Evolutionary conservation across 2,113 vertebrate species (phyloP).

Genomic region (Castor canadensis): DNA sequence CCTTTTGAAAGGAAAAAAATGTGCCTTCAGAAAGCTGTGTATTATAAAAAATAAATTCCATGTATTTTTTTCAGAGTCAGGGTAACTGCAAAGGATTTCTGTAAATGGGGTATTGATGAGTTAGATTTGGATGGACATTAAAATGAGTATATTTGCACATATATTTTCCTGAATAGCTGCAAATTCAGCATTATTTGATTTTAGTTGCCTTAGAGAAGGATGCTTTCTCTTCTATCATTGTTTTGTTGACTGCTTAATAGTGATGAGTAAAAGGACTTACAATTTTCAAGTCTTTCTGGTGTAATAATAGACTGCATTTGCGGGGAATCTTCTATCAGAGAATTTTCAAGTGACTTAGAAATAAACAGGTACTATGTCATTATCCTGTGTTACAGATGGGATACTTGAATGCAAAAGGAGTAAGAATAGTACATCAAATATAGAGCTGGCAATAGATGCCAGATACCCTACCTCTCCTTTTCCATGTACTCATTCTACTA

Average conservation of each 20-base stretch:
- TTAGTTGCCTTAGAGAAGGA: conserved; percentile 36
- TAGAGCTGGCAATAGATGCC: conserved; percentile 33
- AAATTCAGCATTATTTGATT: conserved; percentile 65
- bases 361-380: conserved; percentile 59
- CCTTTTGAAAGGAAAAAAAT: conserved; percentile 12
- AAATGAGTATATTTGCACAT: conserved; percentile 41
- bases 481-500: not conserved
- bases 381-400: conserved; percentile 42
- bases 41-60: not conserved
- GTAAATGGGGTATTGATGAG: conserved; percentile 56
- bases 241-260: conserved; percentile 57
- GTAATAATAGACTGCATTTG: conserved; percentile 58
- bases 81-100: conserved; percentile 43
- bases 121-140: conserved; percentile 51
- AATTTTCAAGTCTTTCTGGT: conserved; percentile 61
- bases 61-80: not conserved
- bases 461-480: not conserved
- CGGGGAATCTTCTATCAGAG: conserved; percentile 44
- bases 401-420: conserved; percentile 18
- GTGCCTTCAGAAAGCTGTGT: not conserved
- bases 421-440: conserved; percentile 9
- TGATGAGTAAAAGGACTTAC: conserved; percentile 30
- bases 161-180: conserved; percentile 25
- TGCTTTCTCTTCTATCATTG: conserved; percentile 48
- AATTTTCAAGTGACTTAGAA: conserved; percentile 55